phyloP scores from a whole-genome alignment of 1,140 invertebrate species.

The Zaprionus nigranus region DNA sequence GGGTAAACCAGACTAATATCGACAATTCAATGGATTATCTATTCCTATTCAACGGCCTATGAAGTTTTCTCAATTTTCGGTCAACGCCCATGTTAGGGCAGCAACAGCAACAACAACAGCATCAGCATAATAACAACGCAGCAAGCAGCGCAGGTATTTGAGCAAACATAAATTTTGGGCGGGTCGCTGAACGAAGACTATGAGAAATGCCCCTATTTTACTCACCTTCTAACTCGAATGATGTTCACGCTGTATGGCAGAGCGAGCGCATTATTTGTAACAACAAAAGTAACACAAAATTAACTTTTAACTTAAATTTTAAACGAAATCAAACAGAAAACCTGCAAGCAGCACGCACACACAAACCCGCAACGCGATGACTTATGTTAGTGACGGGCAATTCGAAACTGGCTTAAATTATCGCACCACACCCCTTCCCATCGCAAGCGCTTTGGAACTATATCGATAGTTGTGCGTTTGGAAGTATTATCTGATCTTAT shows the following conservation, averaged over 20 bases:
- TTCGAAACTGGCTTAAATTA: slow-evolving; percentile 37
- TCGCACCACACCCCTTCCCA: slow-evolving; percentile 50
- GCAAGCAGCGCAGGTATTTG: slow-evolving; percentile 66
- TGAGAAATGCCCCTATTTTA: slow-evolving; percentile 3
- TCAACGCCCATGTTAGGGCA: slow-evolving; percentile 78
- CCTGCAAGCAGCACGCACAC: slow-evolving; percentile 32
- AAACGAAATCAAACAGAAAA: slow-evolving; percentile 57
- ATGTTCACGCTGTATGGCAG: slow-evolving; percentile 26
- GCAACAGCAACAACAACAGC: slow-evolving; percentile 62
- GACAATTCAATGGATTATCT: not conserved
- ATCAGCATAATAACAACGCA: slow-evolving; percentile 71
- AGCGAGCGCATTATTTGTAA: slow-evolving; percentile 51
- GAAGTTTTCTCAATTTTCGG: slow-evolving; percentile 54
- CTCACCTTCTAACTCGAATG: slow-evolving; percentile 42
- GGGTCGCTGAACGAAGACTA: slow-evolving; percentile 41
- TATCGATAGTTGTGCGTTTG: slow-evolving; percentile 19
- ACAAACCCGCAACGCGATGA: slow-evolving; percentile 43
- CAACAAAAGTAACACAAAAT: slow-evolving; percentile 51
- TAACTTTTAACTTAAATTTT: slow-evolving; percentile 52
- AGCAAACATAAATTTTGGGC: slow-evolving; percentile 66
- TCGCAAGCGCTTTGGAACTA: not conserved
- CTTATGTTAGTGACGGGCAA: slow-evolving; percentile 46
- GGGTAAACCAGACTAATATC: not conserved
- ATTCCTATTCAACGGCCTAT: not conserved
- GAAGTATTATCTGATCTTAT: not conserved